These are phyloP conservation scores for Halictus quadricinctus DNA, from an alignment of 2,888 invertebrate genomes.

Conservation along the genomic window DNA sequence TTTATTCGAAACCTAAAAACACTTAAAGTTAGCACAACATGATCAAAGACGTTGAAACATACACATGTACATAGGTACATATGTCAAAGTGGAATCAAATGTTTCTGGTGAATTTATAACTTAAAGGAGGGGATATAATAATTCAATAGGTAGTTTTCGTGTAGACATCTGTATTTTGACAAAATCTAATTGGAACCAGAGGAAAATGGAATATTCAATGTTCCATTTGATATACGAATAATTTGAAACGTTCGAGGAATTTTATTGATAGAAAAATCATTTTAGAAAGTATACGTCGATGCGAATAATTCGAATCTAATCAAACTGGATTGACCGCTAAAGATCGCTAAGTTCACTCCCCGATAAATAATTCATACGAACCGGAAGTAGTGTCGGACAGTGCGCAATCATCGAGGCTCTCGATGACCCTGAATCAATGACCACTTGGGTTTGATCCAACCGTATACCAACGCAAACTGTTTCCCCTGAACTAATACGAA, in stretches of 20 bases:
- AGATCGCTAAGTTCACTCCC: neutral
- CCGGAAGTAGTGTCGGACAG: neutral
- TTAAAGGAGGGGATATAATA: too few relatives aligned
- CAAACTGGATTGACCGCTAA: neutral
- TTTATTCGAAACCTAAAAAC: neutral
- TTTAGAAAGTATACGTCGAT: neutral
- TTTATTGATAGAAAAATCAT: neutral
- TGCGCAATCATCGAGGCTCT: neutral
- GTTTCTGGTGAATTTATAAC: too few relatives aligned
- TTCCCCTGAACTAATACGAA: conserved; percentile 3
- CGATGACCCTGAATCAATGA: conserved; percentile 4
- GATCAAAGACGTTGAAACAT: neutral
- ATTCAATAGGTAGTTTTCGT: too few relatives aligned
- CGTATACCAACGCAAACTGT: neutral
- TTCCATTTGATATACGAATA: neutral
- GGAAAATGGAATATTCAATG: neutral
- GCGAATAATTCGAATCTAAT: neutral
- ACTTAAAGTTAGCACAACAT: neutral
- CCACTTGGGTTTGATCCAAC: neutral
- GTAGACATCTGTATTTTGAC: too few relatives aligned
- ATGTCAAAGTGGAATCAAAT: too few relatives aligned
- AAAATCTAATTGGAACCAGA: too few relatives aligned
- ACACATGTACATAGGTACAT: too few relatives aligned
- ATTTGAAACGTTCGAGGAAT: neutral
- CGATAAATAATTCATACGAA: neutral